Conservation (phyloP, 1,140 invertebrate species). For the Drosophila nebulosa region DNA sequence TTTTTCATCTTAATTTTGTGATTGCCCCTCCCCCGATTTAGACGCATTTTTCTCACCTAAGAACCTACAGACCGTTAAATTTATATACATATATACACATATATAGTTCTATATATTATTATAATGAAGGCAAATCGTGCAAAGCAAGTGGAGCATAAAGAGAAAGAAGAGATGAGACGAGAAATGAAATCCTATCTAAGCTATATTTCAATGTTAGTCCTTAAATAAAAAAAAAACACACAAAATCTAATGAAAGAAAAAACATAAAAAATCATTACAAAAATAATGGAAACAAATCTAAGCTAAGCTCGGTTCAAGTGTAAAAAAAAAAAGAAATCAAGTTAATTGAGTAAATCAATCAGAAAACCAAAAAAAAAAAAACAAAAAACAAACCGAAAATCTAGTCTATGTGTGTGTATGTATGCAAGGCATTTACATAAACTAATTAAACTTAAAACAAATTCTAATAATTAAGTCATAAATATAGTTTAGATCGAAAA, state of each 20-base stretch:
- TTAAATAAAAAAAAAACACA: slow-evolving; percentile 49
- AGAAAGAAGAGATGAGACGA: slow-evolving; percentile 10
- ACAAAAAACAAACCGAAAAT: too few species aligned
- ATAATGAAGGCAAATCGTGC: background rate
- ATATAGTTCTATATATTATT: slow-evolving; percentile 11
- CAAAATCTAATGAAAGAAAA: slow-evolving; percentile 1
- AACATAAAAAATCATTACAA: slow-evolving; percentile 18
- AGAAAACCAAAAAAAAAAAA: too few species aligned
- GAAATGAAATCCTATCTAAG: slow-evolving; percentile 70
- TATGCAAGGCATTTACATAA: slow-evolving; percentile 53
- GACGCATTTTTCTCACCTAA: slow-evolving; percentile 78
- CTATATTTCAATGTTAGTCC: slow-evolving; percentile 73
- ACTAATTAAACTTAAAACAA: slow-evolving; percentile 2
- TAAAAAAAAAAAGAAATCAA: slow-evolving; percentile 54
- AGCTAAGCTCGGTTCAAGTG: slow-evolving; percentile 53
- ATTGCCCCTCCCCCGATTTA: slow-evolving; percentile 20
- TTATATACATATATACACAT: background rate
- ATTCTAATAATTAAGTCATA: background rate
- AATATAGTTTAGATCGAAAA: slow-evolving; percentile 1
- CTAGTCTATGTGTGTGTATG: slow-evolving; percentile 22
- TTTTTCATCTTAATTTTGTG: slow-evolving; percentile 17
- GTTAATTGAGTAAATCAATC: slow-evolving; percentile 42
- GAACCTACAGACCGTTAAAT: slow-evolving; percentile 15
- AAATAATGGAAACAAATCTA: slow-evolving; percentile 45
- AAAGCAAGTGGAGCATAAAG: background rate